Evolutionary conservation across 2,888 invertebrate species (phyloP).

Genomic region (Microctonus brassicae): DNA sequence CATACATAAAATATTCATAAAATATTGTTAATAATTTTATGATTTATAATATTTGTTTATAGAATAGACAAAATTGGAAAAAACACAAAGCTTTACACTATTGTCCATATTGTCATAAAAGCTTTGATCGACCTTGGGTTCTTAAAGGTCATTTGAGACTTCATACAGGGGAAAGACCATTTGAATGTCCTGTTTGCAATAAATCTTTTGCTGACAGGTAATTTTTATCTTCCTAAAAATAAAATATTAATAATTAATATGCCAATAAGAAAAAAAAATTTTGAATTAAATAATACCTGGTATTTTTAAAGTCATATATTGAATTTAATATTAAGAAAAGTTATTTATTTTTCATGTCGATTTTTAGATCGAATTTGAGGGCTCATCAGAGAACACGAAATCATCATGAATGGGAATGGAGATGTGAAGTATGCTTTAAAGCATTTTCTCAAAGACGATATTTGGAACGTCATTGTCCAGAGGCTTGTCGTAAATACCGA

Average conservation of each 20-base stretch:
- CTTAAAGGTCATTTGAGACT: conserved; percentile 78
- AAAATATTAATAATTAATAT: neutral
- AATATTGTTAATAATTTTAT: neutral
- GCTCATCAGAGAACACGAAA: conserved; percentile 81
- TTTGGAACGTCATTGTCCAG: conserved; percentile 76
- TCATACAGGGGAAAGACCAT: conserved; percentile 80
- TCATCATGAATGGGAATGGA: conserved; percentile 80
- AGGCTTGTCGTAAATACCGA: conserved; percentile 78
- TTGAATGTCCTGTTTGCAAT: conserved; percentile 77
- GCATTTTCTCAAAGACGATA: conserved; percentile 79
- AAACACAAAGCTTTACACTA: conserved; percentile 70
- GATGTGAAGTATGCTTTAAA: conserved; percentile 77
- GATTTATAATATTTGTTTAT: conserved; percentile 1
- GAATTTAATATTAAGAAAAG: too few species aligned
- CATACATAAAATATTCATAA: neutral
- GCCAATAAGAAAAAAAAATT: neutral
- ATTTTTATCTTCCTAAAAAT: conserved; percentile 1
- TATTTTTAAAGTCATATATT: too few species aligned
- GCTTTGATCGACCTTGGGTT: conserved; percentile 80
- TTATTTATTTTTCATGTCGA: neutral
- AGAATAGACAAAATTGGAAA: conserved; percentile 57
- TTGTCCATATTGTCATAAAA: conserved; percentile 76
- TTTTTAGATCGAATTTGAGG: conserved; percentile 76
- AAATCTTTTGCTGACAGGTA: conserved; percentile 79
- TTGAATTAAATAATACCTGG: too few species aligned